Percentiles rank a stretch among this genome's conserved stretches.
phyloP scores from a whole-genome alignment of 2,797 vertebrate genomes.

The Coranthus polyacanthus region DNA sequence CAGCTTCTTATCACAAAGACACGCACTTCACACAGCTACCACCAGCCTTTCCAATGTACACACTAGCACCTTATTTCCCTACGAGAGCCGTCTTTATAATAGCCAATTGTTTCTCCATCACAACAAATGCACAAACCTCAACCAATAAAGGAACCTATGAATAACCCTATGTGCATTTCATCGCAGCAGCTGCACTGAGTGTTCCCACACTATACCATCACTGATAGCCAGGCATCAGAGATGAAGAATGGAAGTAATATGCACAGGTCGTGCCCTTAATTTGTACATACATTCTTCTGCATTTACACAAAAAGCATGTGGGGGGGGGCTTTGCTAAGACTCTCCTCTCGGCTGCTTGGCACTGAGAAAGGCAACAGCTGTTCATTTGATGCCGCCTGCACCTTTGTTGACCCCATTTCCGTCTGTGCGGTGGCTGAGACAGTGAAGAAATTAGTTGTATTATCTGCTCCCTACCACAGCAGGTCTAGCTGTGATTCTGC shows the following conservation, averaged over 20 bases:
- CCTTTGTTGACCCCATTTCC: constrained; percentile 96
- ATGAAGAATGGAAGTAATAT: constrained; percentile 82
- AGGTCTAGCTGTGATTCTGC: constrained; percentile 97
- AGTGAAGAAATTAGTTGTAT: constrained; percentile 98
- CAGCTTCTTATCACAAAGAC: constrained; percentile 65
- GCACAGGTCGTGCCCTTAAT: constrained; percentile 86
- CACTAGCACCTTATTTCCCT: constrained; percentile 80
- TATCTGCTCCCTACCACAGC: constrained; percentile 90
- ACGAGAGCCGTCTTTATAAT: constrained; percentile 81
- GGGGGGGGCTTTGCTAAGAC: constrained; percentile 62
- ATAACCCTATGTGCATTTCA: constrained; percentile 79
- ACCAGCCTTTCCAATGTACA: constrained; percentile 66
- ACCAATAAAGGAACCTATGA: constrained; percentile 77
- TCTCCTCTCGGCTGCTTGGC: constrained; percentile 83
- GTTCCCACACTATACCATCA: constrained; percentile 63
- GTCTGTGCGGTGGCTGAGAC: constrained; percentile 89
- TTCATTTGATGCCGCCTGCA: constrained; percentile 92
- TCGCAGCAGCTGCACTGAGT: constrained; percentile 78
- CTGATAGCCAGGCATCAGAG: constrained; percentile 72
- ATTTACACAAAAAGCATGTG: constrained; percentile 72
- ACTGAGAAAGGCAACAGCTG: constrained; percentile 91
- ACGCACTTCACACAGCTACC: constrained; percentile 59
- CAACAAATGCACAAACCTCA: constrained; percentile 69
- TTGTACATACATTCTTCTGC: constrained; percentile 86
- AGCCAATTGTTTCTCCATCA: constrained; percentile 85